phyloP scores from a whole-genome alignment of 2,113 vertebrate species.

The Hirundichthys speculiger region DNA sequence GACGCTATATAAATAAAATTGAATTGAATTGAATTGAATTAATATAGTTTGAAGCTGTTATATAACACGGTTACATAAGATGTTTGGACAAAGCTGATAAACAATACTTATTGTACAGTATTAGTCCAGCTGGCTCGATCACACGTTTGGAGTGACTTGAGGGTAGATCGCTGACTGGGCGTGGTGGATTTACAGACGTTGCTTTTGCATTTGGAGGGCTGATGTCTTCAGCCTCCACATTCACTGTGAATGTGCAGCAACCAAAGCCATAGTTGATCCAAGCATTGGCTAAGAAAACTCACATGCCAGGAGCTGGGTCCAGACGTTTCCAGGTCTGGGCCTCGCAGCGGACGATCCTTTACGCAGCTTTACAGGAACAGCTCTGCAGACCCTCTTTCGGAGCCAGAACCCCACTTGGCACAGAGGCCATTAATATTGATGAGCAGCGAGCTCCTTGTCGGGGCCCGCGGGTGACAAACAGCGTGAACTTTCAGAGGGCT shows the following conservation, averaged over 20 bases:
- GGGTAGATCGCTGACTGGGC: neutral
- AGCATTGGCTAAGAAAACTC: conserved; percentile 32
- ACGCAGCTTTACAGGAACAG: conserved; percentile 24
- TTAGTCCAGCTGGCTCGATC: conserved; percentile 17
- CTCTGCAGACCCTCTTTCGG: conserved; percentile 41
- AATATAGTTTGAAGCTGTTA: conserved; percentile 11
- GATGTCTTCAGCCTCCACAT: conserved; percentile 23
- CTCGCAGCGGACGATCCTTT: conserved; percentile 28
- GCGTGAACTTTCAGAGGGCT: conserved; percentile 65
- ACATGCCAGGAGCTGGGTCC: conserved; percentile 27
- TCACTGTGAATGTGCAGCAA: neutral
- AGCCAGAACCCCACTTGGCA: conserved; percentile 42
- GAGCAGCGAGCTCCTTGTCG: conserved; percentile 44
- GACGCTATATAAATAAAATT: too few relatives aligned
- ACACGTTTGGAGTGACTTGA: conserved; percentile 7
- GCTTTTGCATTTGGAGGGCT: conserved; percentile 25
- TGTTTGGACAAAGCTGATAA: conserved; percentile 28
- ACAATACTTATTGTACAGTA: conserved; percentile 14
- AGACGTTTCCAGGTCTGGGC: conserved; percentile 27
- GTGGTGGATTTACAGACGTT: conserved; percentile 1
- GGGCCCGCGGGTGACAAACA: conserved; percentile 68
- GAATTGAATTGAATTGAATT: too few relatives aligned
- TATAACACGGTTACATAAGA: conserved; percentile 51
- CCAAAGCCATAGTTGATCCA: too few relatives aligned
- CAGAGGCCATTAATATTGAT: conserved; percentile 73